Evolutionary conservation across 2,113 vertebrate species (phyloP).

Genomic region (Eulacestoma nigropectus): DNA sequence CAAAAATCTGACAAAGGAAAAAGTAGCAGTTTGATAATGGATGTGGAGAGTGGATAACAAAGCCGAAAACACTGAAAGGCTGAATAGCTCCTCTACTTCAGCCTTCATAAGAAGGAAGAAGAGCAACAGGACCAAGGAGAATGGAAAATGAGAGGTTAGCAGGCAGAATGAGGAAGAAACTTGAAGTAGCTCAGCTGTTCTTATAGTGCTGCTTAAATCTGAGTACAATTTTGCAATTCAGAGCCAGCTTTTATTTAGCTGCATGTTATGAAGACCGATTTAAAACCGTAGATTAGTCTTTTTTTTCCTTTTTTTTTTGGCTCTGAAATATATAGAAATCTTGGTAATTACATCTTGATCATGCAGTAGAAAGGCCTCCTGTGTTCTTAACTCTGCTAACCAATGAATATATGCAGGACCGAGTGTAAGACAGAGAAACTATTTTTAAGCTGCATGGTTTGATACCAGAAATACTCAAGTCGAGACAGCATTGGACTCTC

Average conservation of each 20-base stretch:
- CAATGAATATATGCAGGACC: background rate
- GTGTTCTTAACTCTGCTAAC: background rate
- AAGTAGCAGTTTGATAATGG: slow-evolving; percentile 23
- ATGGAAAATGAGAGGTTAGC: background rate
- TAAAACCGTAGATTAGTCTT: background rate
- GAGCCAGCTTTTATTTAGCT: background rate
- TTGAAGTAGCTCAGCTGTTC: background rate
- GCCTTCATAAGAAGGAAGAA: background rate
- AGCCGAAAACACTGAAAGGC: background rate
- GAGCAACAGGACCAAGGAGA: background rate
- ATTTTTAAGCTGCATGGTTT: background rate
- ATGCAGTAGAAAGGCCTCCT: background rate
- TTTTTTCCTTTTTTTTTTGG: background rate
- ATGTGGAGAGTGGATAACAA: background rate
- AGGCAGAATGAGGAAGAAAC: background rate
- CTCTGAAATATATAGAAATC: background rate
- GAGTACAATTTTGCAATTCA: background rate
- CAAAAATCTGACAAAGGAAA: slow-evolving; percentile 26
- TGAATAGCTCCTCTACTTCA: slow-evolving; percentile 22
- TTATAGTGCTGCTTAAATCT: background rate
- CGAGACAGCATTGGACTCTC: background rate
- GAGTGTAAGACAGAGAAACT: background rate
- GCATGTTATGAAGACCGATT: background rate
- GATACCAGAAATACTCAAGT: background rate
- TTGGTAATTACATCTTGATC: background rate